Conservation (phyloP, 2,113 vertebrate genomes). For the Psittacus erithacus region DNA sequence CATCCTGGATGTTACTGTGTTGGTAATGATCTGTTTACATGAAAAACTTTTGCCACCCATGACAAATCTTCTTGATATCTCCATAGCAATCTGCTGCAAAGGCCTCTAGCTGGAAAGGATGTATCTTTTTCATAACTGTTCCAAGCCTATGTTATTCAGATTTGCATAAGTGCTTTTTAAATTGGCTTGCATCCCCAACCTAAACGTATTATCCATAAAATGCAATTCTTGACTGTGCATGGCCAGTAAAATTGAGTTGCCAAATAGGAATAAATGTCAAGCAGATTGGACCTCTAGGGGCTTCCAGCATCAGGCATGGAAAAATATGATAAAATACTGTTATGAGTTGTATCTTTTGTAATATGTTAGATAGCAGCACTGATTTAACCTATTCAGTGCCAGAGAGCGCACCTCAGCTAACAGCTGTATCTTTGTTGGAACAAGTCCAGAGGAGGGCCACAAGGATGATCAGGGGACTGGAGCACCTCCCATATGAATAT, state of each 20-base stretch:
- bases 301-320: background rate
- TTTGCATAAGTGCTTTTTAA: background rate
- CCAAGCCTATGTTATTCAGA: background rate
- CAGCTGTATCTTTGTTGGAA: background rate
- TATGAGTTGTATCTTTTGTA: background rate
- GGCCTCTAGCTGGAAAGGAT: background rate
- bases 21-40: background rate
- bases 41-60: background rate
- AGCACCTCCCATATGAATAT: background rate
- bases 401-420: rapidly evolving
- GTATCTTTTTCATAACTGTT: background rate
- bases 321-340: background rate
- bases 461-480: background rate
- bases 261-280: background rate
- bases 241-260: background rate
- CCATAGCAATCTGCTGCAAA: slow-evolving; percentile 12
- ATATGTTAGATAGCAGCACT: background rate
- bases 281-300: background rate
- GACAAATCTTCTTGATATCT: background rate
- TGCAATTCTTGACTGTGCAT: background rate
- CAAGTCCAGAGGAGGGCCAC: background rate
- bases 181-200: background rate
- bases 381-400: background rate
- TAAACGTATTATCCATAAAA: background rate
- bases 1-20: background rate